Evolutionary conservation across 2,797 vertebrate species (phyloP).

Genomic region (Acipenser ruthenus): DNA sequence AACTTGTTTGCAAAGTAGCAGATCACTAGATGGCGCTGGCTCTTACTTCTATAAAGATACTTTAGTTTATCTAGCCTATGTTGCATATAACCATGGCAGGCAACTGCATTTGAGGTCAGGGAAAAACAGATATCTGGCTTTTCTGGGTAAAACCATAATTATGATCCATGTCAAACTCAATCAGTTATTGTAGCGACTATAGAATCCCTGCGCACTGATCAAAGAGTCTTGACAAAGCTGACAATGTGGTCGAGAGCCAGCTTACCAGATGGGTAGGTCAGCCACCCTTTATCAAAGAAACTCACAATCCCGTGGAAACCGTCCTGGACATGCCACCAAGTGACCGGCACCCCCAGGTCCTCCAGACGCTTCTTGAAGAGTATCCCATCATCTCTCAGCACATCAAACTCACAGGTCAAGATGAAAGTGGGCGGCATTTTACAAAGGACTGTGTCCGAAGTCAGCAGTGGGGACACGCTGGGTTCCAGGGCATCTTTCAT

Average conservation of each 20-base stretch:
- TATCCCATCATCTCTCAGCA: constrained; percentile 70
- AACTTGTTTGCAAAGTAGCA: too few species aligned
- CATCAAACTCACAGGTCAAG: constrained; percentile 73
- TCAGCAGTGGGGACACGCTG: constrained; percentile 57
- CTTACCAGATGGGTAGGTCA: constrained; percentile 46
- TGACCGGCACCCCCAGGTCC: constrained; percentile 58
- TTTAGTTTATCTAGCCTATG: too few species aligned
- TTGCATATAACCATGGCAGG: too few species aligned
- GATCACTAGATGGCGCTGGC: too few species aligned
- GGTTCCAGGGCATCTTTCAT: constrained; percentile 30
- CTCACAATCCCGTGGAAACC: constrained; percentile 66
- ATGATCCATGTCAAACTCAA: too few species aligned
- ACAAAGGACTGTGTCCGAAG: constrained; percentile 55
- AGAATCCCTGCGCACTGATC: constrained; percentile 10
- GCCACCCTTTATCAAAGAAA: constrained; percentile 28
- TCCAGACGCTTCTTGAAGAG: constrained; percentile 71
- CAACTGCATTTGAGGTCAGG: too few species aligned
- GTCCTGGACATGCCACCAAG: constrained; percentile 65
- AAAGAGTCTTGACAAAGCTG: constrained; percentile 55
- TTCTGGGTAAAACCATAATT: too few species aligned
- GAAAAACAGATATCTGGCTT: too few species aligned
- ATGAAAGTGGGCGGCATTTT: constrained; percentile 60
- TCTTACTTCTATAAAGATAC: too few species aligned
- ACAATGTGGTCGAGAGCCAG: constrained; percentile 41
- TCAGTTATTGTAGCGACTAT: too few species aligned